Percentiles rank a stretch among this genome's conserved stretches.
Evolutionary conservation across 2,113 vertebrate genomes (phyloP).

Genomic region (Lagenorhynchus albirostris): DNA sequence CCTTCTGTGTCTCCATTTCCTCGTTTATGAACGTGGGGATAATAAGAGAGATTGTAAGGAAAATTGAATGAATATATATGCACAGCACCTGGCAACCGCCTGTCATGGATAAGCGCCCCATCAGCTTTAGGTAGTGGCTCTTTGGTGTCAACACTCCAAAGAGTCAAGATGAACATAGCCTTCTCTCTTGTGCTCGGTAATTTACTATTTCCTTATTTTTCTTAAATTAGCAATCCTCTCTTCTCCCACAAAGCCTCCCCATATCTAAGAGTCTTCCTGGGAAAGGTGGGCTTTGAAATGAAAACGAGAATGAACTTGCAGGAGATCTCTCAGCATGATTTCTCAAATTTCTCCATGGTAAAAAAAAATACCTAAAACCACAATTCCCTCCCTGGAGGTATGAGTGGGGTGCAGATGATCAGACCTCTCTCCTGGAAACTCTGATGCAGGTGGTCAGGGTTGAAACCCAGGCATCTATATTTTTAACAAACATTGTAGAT

Average conservation of each 20-base stretch:
- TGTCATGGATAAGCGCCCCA: rapidly evolving
- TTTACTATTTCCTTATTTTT: background rate
- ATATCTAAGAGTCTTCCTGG: background rate
- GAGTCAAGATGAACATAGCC: background rate
- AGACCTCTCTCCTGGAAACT: background rate
- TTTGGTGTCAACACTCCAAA: background rate
- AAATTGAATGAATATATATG: background rate
- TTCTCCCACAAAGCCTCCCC: background rate
- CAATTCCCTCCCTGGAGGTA: background rate
- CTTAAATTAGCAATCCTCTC: background rate
- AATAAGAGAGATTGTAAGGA: background rate
- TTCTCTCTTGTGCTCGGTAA: background rate
- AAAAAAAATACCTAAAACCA: background rate
- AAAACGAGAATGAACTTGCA: background rate
- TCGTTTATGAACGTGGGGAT: background rate
- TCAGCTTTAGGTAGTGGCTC: background rate
- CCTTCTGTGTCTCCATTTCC: background rate
- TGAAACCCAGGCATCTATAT: background rate
- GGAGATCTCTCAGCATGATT: background rate
- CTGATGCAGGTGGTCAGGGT: background rate
- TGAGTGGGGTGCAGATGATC: background rate
- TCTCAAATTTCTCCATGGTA: background rate
- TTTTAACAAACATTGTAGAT: background rate
- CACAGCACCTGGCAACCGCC: background rate
- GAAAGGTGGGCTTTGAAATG: background rate